Evolutionary conservation across 2,113 vertebrate species (phyloP).

Genomic region (Fukomys damarensis): DNA sequence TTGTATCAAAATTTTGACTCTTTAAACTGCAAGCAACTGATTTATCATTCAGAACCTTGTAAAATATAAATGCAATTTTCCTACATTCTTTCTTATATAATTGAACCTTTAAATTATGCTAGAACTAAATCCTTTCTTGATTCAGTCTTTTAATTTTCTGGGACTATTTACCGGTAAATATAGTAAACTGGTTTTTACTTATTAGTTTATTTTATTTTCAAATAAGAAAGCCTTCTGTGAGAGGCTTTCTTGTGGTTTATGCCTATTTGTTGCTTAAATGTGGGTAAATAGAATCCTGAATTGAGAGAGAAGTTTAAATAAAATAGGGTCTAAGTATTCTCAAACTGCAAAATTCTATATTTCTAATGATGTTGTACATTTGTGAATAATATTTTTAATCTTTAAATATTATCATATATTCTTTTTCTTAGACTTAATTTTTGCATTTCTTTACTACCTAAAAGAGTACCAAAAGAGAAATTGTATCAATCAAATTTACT

Average conservation of each 20-base stretch:
- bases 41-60: background rate
- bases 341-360: background rate
- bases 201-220: slow-evolving; percentile 38
- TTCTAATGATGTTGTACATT: slow-evolving; percentile 8
- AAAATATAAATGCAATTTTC: background rate
- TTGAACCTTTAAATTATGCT: slow-evolving; percentile 2
- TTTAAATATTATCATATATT: background rate
- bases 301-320: background rate
- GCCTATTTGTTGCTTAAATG: slow-evolving; percentile 10
- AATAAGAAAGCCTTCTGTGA: background rate
- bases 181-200: background rate
- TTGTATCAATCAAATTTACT: background rate
- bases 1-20: slow-evolving; percentile 5
- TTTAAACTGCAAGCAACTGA: slow-evolving; percentile 7
- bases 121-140: slow-evolving; percentile 10
- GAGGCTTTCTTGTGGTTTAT: background rate
- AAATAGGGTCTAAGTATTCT: background rate
- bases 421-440: background rate
- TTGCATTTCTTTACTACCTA: background rate
- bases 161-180: background rate
- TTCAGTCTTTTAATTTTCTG: slow-evolving; percentile 35
- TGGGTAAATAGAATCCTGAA: background rate
- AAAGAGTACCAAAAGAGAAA: background rate
- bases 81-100: background rate
- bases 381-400: background rate